Conservation (phyloP, 2,797 vertebrate species). For the Peromyscus aztecus region DNA sequence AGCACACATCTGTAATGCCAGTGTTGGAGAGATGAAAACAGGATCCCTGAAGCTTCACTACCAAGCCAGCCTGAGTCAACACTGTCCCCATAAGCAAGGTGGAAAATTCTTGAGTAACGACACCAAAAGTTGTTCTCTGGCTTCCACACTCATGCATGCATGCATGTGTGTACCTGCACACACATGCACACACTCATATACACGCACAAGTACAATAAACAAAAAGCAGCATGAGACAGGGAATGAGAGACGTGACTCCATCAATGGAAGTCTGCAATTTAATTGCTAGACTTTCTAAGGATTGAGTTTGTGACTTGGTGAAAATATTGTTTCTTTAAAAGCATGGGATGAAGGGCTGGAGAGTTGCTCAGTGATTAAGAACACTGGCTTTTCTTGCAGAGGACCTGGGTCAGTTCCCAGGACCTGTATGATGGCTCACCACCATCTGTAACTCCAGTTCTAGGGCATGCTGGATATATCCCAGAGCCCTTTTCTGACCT, state of each 20-base stretch:
- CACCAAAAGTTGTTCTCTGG: too few relatives aligned
- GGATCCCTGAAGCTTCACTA: background rate
- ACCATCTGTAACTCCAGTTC: background rate
- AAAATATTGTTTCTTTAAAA: background rate
- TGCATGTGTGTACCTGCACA: background rate
- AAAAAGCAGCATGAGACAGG: background rate
- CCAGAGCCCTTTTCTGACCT: background rate
- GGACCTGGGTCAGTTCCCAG: background rate
- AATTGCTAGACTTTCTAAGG: background rate
- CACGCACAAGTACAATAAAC: too few relatives aligned
- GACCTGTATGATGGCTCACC: background rate
- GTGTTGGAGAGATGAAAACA: background rate
- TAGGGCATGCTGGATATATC: background rate
- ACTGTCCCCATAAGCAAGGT: background rate
- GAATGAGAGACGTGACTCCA: background rate
- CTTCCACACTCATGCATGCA: background rate
- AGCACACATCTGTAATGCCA: background rate
- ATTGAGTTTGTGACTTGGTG: background rate
- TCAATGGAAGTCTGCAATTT: background rate
- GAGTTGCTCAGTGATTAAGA: background rate
- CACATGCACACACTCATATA: background rate
- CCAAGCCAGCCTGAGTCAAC: background rate
- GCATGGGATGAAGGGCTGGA: background rate
- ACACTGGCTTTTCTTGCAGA: background rate
- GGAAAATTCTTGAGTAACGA: background rate